phyloP scores from a whole-genome alignment of 2,113 vertebrate genomes.

The Gobio gobio region DNA sequence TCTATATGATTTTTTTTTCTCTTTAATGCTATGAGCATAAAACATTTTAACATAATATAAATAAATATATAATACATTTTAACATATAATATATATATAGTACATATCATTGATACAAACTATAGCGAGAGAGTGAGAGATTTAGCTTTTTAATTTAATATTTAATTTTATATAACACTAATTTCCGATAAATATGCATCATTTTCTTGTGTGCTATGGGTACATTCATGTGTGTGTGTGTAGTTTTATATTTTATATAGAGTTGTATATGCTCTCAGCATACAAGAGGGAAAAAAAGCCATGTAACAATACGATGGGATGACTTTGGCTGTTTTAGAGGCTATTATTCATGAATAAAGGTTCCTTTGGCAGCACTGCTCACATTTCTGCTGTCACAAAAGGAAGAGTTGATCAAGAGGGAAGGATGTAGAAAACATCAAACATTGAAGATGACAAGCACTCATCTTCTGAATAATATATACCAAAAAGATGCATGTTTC shows the following conservation, averaged over 20 bases:
- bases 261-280: not conserved
- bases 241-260: no score
- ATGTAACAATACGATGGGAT: not conserved
- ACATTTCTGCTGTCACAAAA: not conserved
- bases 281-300: not conserved
- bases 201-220: no score
- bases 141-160: no score
- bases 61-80: not conserved
- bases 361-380: not conserved
- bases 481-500: not conserved
- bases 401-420: not conserved
- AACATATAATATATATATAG: no score
- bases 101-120: no score
- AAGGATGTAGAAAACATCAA: constrained; percentile 3
- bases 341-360: constrained; percentile 13
- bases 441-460: constrained; percentile 30
- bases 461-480: constrained; percentile 15
- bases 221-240: no score
- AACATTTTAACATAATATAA: no score
- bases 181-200: no score
- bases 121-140: no score
- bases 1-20: not conserved
- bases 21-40: not conserved
- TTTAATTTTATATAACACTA: no score
- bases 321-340: not conserved